phyloP scores from a whole-genome alignment of 2,113 vertebrate genomes.

The Sphyrna mokarran region DNA sequence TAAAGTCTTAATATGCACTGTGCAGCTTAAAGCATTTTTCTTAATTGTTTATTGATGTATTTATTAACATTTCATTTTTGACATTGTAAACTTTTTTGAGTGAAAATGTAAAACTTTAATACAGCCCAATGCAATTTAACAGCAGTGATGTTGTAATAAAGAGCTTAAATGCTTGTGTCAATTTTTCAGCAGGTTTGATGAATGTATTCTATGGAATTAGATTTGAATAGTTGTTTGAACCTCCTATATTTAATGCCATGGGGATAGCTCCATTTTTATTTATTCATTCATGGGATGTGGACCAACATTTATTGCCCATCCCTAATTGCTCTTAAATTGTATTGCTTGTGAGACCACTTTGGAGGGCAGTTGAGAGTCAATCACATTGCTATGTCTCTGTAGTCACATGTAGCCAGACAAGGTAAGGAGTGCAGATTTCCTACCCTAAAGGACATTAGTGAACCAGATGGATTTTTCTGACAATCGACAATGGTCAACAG shows the following conservation, averaged over 20 bases:
- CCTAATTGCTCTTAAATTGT: too few relatives aligned
- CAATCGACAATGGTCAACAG: too few relatives aligned
- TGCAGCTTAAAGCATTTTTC: neutral
- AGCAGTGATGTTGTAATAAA: conserved; percentile 23
- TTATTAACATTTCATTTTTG: conserved; percentile 35
- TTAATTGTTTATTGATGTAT: conserved; percentile 30
- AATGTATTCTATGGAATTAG: neutral
- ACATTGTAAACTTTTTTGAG: conserved; percentile 9
- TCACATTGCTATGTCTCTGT: too few relatives aligned
- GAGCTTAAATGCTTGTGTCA: neutral
- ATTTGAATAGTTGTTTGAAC: neutral
- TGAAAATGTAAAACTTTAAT: conserved; percentile 34
- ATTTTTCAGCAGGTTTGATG: neutral
- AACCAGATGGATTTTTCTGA: too few relatives aligned
- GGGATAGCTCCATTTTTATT: too few relatives aligned
- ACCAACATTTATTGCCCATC: too few relatives aligned
- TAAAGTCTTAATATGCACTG: neutral
- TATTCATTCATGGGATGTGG: too few relatives aligned
- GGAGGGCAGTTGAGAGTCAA: too few relatives aligned
- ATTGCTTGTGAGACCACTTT: too few relatives aligned
- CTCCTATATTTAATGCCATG: neutral
- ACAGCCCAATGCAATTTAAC: neutral
- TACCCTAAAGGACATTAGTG: too few relatives aligned
- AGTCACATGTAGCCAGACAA: too few relatives aligned
- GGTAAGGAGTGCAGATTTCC: too few relatives aligned